phyloP scores from a whole-genome alignment of 2,797 vertebrate genomes.

The Lithobates pipiens region DNA sequence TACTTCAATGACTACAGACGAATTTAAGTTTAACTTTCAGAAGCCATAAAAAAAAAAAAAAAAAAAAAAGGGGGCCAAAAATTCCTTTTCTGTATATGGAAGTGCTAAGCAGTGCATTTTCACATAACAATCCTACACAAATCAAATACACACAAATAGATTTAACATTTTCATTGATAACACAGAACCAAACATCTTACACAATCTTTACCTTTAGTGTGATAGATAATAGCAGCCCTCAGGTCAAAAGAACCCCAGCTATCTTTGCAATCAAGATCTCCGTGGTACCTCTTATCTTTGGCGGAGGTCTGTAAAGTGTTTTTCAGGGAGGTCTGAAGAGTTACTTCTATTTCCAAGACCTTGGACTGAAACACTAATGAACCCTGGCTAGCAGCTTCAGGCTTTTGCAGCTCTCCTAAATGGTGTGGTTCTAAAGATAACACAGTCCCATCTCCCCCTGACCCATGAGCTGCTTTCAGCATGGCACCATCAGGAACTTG shows the following conservation, averaged over 20 bases:
- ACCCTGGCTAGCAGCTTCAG: slow-evolving; percentile 81
- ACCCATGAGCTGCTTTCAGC: slow-evolving; percentile 72
- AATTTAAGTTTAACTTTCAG: background rate
- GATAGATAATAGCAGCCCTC: slow-evolving; percentile 96
- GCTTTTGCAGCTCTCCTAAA: slow-evolving; percentile 80
- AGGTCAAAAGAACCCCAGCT: slow-evolving; percentile 91
- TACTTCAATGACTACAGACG: too few species aligned
- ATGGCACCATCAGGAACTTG: slow-evolving; percentile 79
- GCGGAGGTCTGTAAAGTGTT: slow-evolving; percentile 88
- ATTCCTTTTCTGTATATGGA: background rate
- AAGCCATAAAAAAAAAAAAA: background rate
- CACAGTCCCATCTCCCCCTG: slow-evolving; percentile 79
- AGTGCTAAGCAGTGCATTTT: background rate
- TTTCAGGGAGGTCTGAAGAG: slow-evolving; percentile 82
- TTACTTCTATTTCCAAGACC: slow-evolving; percentile 84
- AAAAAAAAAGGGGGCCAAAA: background rate
- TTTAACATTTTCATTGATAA: background rate
- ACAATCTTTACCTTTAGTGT: slow-evolving; percentile 91
- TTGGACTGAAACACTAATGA: slow-evolving; percentile 84
- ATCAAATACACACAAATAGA: background rate
- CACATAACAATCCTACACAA: background rate
- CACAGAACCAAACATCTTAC: background rate
- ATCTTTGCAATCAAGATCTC: slow-evolving; percentile 88
- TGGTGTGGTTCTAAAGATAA: slow-evolving; percentile 80
- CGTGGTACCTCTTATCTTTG: slow-evolving; percentile 88